Evolutionary conservation across 2,797 vertebrate genomes (phyloP), one percentile per base, ranked within the genome.

Genomic region (Garrulus glandarius): DNA sequence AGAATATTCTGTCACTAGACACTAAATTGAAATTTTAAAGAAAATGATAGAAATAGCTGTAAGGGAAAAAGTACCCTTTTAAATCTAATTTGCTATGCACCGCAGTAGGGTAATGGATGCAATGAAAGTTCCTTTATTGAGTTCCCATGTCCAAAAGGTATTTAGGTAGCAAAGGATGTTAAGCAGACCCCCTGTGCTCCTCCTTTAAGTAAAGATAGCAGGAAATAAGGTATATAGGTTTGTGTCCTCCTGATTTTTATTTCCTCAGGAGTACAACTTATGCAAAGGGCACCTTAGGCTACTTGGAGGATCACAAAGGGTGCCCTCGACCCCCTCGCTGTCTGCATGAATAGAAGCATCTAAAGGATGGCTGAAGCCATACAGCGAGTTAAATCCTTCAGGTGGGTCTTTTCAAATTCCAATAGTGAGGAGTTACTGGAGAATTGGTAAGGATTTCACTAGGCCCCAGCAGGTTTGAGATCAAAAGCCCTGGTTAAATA

Each of bases 41-140:
- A 98, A 98, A 99, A 98, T 98, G 98, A 98, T 98, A 97, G 98
- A 98, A 99, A 98, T 98, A 98, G 98, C 98, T 98, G 98, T 98
- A 98, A 98, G 98, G 98, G 98, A 97, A 97, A 98, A 98, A 98
- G 98, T 98, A 98, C 98, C 98, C 98, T 99, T 99, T 99, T 99
- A 99, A 99, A 99, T 99, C 98, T 99, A 99, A 99, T 99, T 99
- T 99, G 99, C 98, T 99, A 99, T 99, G 99, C 98, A 98, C 98
- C 97, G 82, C 98, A 99, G 98, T 98, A 98, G 98, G 98, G 98
- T 98, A 98, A 99, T 99, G 98, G 98, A 98, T 98, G 98, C 98
- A 97, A 98, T 98, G 98, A 97, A 98, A 98, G 97, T 98, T 97
- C 97, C 98, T 99, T 99, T 99, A 99, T 99, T 98, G 98, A 98